These are phyloP conservation scores for Pemphredon lugubris DNA, from an alignment of 2,888 invertebrate species.

Conservation along the genomic window DNA sequence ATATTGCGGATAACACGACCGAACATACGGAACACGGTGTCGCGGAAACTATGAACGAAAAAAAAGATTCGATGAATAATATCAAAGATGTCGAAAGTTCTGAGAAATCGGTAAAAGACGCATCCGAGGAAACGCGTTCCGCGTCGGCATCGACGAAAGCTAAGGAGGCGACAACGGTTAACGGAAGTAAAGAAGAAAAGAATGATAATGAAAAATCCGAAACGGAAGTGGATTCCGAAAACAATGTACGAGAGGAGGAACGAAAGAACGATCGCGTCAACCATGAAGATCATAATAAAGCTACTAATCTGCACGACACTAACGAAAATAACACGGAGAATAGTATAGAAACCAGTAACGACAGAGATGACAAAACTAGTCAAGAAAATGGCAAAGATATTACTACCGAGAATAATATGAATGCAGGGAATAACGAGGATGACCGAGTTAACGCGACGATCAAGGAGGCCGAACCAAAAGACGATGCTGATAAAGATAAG, in stretches of 20 bases:
- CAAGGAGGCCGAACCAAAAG: conserved; percentile 3
- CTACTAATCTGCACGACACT: conserved; percentile 15
- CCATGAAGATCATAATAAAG: conserved; percentile 10
- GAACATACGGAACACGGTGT: conserved; percentile 12
- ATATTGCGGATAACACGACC: conserved; percentile 11
- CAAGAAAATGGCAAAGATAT: conserved; percentile 10
- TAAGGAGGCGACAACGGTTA: not conserved
- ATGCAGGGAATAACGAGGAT: not conserved
- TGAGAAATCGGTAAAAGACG: conserved; percentile 35
- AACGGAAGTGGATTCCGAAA: conserved; percentile 18
- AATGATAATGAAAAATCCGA: conserved; percentile 28
- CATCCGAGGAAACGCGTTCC: not conserved
- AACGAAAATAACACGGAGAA: conserved; percentile 15
- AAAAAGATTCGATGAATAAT: conserved; percentile 48
- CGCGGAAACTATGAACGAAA: conserved; percentile 30
- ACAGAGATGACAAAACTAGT: not conserved
- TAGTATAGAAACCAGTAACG: conserved; percentile 4
- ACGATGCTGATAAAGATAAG: conserved; percentile 5
- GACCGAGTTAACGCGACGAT: conserved; percentile 25
- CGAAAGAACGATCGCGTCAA: conserved; percentile 24
- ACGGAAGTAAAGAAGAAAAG: conserved; percentile 13
- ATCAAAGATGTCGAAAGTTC: conserved; percentile 56
- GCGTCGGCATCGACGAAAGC: not conserved
- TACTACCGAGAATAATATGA: conserved; percentile 1
- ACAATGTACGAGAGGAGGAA: conserved; percentile 5